These are phyloP conservation scores for Laticauda laticaudata DNA, from an alignment of 2,113 vertebrate species.

Conservation along the genomic window DNA sequence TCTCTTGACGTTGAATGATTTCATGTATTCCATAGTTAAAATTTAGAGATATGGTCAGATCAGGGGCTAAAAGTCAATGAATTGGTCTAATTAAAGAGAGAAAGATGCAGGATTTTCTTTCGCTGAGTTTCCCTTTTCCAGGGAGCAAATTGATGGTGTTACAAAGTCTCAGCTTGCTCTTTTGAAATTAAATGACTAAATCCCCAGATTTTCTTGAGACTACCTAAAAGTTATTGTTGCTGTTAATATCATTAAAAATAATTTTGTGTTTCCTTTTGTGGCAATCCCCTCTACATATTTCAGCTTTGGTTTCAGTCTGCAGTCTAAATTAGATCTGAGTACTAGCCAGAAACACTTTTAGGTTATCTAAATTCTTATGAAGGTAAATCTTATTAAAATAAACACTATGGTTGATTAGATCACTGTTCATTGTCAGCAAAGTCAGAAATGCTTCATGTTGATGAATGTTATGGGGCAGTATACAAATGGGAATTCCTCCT, in stretches of 20 bases:
- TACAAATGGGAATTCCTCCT: not conserved
- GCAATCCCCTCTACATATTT: not conserved
- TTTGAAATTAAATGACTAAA: not conserved
- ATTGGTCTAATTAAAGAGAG: accelerated
- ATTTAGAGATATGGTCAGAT: not conserved
- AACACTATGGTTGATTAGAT: not conserved
- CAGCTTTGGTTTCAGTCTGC: not conserved
- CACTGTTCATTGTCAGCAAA: not conserved
- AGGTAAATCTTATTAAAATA: not conserved
- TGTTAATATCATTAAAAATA: not conserved
- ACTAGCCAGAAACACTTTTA: not conserved
- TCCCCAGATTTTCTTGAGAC: not conserved
- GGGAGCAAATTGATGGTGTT: not conserved
- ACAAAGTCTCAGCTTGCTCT: not conserved
- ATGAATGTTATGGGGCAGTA: not conserved
- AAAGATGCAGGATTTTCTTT: not conserved
- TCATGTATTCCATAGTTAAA: not conserved
- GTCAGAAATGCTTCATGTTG: not conserved
- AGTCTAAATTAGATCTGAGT: not conserved
- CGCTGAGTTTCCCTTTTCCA: not conserved
- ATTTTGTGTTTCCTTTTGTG: not conserved
- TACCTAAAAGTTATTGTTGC: not conserved
- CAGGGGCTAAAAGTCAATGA: not conserved
- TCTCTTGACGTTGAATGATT: not conserved
- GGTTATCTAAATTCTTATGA: not conserved